These are phyloP conservation scores for Dichetophora obliterata DNA, from an alignment of 2,888 invertebrate species.

Conservation along the genomic window DNA sequence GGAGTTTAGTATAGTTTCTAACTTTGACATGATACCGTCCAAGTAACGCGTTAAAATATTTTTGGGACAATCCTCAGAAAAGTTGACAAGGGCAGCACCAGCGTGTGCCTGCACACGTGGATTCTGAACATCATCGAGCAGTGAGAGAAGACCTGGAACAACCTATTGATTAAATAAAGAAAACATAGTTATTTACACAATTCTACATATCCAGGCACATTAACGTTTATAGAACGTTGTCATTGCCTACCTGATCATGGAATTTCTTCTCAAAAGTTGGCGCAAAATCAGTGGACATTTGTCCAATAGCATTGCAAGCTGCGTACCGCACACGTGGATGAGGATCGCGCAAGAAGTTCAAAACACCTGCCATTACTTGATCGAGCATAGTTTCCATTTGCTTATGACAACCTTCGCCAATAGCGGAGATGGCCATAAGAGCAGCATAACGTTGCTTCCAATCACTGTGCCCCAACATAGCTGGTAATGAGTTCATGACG, in stretches of 20 bases:
- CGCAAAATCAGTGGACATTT: constrained; percentile 99
- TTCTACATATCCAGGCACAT: neutral
- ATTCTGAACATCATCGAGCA: constrained; percentile 90
- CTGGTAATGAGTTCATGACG: constrained; percentile 86
- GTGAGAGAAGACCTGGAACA: constrained; percentile 88
- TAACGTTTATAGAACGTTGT: neutral
- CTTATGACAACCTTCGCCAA: constrained; percentile 98
- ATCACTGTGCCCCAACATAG: constrained; percentile 85
- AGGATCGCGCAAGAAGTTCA: constrained; percentile 86
- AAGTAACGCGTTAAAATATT: constrained; percentile 91
- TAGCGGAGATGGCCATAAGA: constrained; percentile 97
- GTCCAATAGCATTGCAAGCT: constrained; percentile 98
- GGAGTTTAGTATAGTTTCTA: constrained; percentile 88
- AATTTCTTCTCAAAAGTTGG: constrained; percentile 98
- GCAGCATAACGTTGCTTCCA: constrained; percentile 96
- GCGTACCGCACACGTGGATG: constrained; percentile 81
- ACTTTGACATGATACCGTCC: constrained; percentile 89
- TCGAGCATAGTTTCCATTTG: constrained; percentile 97
- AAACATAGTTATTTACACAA: neutral
- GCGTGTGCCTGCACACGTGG: constrained; percentile 89
- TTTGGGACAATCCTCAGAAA: constrained; percentile 99
- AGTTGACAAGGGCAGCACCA: constrained; percentile 98
- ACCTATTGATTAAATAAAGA: constrained; percentile 70
- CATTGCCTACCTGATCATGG: constrained; percentile 78
- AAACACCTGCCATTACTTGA: constrained; percentile 91